Percentiles rank a stretch among this genome's conserved stretches.
These are phyloP conservation scores for Sesamia nonagrioides DNA, from an alignment of 1,140 invertebrate species.

Conservation along the genomic window DNA sequence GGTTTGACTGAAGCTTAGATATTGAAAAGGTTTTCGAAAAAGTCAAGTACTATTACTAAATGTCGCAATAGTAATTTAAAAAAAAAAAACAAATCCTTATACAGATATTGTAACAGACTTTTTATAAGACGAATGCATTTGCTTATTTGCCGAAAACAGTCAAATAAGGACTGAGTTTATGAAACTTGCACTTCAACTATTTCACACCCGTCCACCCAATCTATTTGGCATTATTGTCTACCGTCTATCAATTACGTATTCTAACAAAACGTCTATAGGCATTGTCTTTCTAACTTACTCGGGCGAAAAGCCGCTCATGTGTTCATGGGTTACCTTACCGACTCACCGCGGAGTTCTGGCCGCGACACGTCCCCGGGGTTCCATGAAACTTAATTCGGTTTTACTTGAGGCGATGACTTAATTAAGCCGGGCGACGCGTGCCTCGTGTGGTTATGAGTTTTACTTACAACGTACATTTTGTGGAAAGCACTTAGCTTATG, in stretches of 20 bases:
- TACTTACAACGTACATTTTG: slow-evolving; percentile 45
- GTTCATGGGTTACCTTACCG: slow-evolving; percentile 20
- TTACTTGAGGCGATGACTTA: slow-evolving; percentile 71
- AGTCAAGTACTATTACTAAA: not conserved
- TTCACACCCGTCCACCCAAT: no score
- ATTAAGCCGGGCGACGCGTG: slow-evolving; percentile 67
- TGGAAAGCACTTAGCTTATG: not conserved
- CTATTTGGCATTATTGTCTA: not conserved
- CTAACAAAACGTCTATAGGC: not conserved
- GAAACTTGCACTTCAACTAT: no score
- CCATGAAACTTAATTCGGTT: slow-evolving; percentile 70
- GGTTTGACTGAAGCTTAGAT: not conserved
- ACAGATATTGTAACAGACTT: no score
- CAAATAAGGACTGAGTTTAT: not conserved
- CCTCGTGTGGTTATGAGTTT: slow-evolving; percentile 48
- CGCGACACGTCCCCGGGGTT: slow-evolving; percentile 52
- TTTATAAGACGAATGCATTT: no score
- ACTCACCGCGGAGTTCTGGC: slow-evolving; percentile 21
- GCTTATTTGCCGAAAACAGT: not conserved
- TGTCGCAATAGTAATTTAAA: no score
- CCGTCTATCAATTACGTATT: not conserved
- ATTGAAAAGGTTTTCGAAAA: no score
- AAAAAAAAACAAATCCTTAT: no score
- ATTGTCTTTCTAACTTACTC: slow-evolving; percentile 6
- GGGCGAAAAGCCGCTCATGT: not conserved